Conservation (phyloP, 1,140 invertebrate genomes). For the Magallana gigas region DNA sequence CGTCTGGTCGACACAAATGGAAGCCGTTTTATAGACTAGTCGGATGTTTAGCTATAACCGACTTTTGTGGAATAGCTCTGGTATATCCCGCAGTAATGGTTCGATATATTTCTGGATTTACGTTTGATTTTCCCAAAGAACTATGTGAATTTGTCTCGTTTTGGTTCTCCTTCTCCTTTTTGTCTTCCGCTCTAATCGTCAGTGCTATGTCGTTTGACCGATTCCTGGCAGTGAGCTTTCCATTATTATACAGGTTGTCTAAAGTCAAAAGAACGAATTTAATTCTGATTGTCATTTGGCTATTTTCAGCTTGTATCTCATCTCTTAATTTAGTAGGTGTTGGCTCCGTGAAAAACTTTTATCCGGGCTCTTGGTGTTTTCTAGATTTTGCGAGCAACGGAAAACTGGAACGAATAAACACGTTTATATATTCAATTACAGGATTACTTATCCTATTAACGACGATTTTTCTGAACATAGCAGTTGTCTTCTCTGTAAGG, state of each 20-base stretch:
- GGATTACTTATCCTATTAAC: conserved; percentile 58
- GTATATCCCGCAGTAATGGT: conserved; percentile 68
- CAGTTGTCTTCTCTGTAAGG: neutral
- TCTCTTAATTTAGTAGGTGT: conserved; percentile 76
- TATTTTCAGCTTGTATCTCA: conserved; percentile 69
- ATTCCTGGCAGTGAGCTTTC: conserved; percentile 75
- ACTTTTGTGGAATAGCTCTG: conserved; percentile 68
- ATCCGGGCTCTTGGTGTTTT: conserved; percentile 79
- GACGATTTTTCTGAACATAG: conserved; percentile 17
- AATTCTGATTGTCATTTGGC: conserved; percentile 69
- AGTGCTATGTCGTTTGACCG: conserved; percentile 78
- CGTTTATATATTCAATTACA: conserved; percentile 69
- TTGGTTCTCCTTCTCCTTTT: conserved; percentile 75
- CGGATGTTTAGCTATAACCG: conserved; percentile 66
- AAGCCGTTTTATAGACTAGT: conserved; percentile 70
- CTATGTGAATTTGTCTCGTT: conserved; percentile 77
- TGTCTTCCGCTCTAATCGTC: conserved; percentile 76
- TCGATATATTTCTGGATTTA: conserved; percentile 65
- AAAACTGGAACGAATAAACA: conserved; percentile 61
- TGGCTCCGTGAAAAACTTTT: conserved; percentile 70
- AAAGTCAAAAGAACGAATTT: conserved; percentile 61
- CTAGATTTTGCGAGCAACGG: conserved; percentile 70
- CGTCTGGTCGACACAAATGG: conserved; percentile 60
- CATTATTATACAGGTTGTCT: conserved; percentile 76
- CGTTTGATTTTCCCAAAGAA: conserved; percentile 67